A percentile compares a stretch with the other conserved stretches of the same genome.
phyloP scores from a whole-genome alignment of 2,888 invertebrate genomes.

The Meandrusa payeni region DNA sequence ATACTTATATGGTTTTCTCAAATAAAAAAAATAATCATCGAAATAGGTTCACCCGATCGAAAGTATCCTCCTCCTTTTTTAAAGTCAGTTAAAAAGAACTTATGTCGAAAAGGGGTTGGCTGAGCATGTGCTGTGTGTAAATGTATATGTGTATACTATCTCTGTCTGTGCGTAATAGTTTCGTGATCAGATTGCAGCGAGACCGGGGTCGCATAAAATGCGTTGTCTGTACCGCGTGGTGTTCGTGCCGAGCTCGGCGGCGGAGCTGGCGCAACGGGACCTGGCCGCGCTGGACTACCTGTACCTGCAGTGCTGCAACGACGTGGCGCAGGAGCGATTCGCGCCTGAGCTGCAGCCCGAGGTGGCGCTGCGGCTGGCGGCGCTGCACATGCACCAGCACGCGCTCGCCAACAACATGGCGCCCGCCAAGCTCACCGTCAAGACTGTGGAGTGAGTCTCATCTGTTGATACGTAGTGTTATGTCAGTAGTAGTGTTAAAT shows the following conservation, averaged over 20 bases:
- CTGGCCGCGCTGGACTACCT: conserved; percentile 93
- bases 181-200: conserved; percentile 87
- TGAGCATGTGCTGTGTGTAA: too few relatives aligned
- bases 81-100: too few relatives aligned
- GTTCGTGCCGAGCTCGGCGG: conserved; percentile 93
- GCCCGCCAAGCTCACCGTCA: conserved; percentile 90
- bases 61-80: too few relatives aligned
- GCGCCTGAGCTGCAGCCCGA: conserved; percentile 93
- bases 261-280: conserved; percentile 90
- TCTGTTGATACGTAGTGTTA: too few relatives aligned
- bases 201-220: conserved; percentile 94
- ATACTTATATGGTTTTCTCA: too few relatives aligned
- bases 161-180: not conserved
- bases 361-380: conserved; percentile 91
- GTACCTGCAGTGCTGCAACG: conserved; percentile 95
- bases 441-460: conserved; percentile 91
- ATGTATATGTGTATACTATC: too few relatives aligned
- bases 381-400: conserved; percentile 95
- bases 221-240: conserved; percentile 94
- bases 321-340: conserved; percentile 94
- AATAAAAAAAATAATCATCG: too few relatives aligned
- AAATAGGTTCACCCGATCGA: too few relatives aligned
- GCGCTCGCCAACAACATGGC: conserved; percentile 90
- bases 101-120: too few relatives aligned
- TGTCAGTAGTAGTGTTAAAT: too few relatives aligned